Conservation (phyloP, 2,888 invertebrate genomes). For the Cotesia congregata region DNA sequence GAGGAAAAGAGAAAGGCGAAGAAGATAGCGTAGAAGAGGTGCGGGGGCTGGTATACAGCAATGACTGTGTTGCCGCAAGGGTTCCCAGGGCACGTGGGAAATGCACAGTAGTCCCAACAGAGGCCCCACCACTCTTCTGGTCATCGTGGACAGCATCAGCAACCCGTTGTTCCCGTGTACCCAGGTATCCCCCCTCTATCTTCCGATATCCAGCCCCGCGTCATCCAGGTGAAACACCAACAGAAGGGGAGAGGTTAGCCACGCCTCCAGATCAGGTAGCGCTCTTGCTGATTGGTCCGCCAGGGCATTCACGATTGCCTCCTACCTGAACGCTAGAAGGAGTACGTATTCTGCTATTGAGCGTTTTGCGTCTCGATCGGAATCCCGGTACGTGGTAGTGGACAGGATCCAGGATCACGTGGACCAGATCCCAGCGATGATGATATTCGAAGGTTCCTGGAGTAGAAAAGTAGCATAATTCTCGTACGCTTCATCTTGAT, state of each 20-base stretch:
- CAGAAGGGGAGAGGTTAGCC: conserved; percentile 9
- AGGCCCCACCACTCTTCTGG: conserved; percentile 48
- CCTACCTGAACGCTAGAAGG: conserved; percentile 21
- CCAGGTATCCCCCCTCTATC: background rate
- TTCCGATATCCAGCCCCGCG: background rate
- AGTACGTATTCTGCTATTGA: conserved; percentile 40
- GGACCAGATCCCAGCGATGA: background rate
- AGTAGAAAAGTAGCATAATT: conserved; percentile 39
- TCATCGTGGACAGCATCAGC: conserved; percentile 50
- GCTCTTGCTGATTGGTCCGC: conserved; percentile 41
- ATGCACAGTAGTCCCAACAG: conserved; percentile 74
- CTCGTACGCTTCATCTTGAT: conserved; percentile 12
- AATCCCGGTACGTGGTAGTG: conserved; percentile 33
- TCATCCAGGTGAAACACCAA: conserved; percentile 11
- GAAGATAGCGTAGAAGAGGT: conserved; percentile 27
- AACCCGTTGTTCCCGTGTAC: conserved; percentile 49
- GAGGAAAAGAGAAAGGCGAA: conserved; percentile 41
- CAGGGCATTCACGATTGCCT: background rate
- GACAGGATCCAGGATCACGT: conserved; percentile 30
- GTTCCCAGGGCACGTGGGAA: conserved; percentile 75
- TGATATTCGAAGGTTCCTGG: background rate
- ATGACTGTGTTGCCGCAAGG: conserved; percentile 66
- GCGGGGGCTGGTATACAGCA: conserved; percentile 44
- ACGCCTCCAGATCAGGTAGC: conserved; percentile 12
- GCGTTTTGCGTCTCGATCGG: background rate